These are phyloP conservation scores for Dryoscopus gambensis DNA, from an alignment of 2,113 vertebrate genomes.

Conservation along the genomic window DNA sequence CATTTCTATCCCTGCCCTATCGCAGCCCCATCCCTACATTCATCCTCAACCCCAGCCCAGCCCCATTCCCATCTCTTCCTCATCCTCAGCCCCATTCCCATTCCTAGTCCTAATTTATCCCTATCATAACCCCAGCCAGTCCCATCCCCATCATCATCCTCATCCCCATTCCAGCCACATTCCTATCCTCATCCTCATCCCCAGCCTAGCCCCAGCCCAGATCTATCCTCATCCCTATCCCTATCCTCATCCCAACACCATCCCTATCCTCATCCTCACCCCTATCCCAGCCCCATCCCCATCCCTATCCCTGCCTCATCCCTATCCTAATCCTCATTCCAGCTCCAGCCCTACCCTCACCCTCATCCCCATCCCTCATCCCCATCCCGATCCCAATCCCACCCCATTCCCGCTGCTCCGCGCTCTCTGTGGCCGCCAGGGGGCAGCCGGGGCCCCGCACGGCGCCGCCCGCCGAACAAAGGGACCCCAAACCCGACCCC, in stretches of 20 bases:
- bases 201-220: too few relatives aligned
- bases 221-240: too few relatives aligned
- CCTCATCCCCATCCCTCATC: not conserved
- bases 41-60: not conserved
- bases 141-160: not conserved
- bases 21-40: not conserved
- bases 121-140: not conserved
- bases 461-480: not conserved
- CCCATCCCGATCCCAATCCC: not conserved
- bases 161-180: not conserved
- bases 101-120: not conserved
- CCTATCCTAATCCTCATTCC: not conserved
- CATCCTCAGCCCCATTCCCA: not conserved
- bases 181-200: not conserved
- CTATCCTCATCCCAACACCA: not conserved
- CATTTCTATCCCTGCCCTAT: not conserved
- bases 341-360: not conserved
- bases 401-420: not conserved
- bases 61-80: not conserved
- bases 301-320: too few relatives aligned
- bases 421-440: slow-evolving; percentile 42
- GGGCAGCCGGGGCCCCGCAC: slow-evolving; percentile 47
- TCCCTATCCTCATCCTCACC: not conserved
- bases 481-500: not conserved
- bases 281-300: too few relatives aligned